Evolutionary conservation across 2,888 invertebrate genomes (phyloP).

Genomic region (Aspidiotus destructor): DNA sequence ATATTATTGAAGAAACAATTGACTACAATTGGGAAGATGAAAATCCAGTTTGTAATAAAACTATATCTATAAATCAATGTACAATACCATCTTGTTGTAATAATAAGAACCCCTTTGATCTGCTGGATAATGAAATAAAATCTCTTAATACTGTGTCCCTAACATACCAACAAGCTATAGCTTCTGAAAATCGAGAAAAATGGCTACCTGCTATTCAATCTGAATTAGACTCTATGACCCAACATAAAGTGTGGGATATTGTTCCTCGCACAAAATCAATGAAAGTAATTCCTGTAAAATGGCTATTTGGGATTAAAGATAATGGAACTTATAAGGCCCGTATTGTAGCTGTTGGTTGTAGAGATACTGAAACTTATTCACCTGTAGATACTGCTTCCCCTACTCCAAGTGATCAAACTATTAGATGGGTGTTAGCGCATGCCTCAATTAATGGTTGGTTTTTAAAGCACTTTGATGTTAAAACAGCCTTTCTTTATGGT

Average conservation of each 20-base stretch:
- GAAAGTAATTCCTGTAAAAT: not conserved
- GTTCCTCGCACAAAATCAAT: not conserved
- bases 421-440: not conserved
- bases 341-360: not conserved
- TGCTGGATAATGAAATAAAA: not conserved
- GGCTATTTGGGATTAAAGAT: not conserved
- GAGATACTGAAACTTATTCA: not conserved
- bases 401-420: not conserved
- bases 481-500: conserved; percentile 6
- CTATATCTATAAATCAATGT: not conserved
- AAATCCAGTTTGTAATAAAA: not conserved
- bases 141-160: not conserved
- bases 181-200: not conserved
- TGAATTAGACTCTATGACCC: not conserved
- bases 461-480: not conserved
- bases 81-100: not conserved
- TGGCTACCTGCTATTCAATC: not conserved
- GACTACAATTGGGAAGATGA: not conserved
- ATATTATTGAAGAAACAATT: not conserved
- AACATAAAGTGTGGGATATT: conserved; percentile 6
- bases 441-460: not conserved
- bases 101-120: not conserved
- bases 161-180: not conserved
- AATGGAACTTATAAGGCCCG: conserved; percentile 2
- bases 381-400: not conserved